These are phyloP conservation scores for Prietella phreatophila DNA, from an alignment of 2,113 vertebrate genomes.

Conservation along the genomic window DNA sequence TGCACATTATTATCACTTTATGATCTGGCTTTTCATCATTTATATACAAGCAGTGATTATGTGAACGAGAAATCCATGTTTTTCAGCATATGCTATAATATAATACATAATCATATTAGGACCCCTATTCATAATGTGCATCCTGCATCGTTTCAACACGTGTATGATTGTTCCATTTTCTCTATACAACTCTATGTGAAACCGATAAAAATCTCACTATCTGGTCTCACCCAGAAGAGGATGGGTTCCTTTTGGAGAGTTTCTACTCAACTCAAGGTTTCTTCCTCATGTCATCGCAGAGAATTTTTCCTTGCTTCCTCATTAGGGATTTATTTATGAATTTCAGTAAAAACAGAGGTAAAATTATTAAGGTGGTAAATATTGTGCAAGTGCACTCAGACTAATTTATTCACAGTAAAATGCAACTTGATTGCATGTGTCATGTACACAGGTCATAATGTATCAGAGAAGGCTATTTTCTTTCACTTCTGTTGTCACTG, in stretches of 20 bases:
- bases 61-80: not conserved
- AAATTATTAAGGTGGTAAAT: not conserved
- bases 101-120: not conserved
- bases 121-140: not conserved
- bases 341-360: not conserved
- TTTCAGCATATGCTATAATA: not conserved
- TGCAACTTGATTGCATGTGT: not conserved
- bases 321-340: not conserved
- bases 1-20: not conserved
- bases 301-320: not conserved
- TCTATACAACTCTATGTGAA: not conserved
- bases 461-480: conserved; percentile 26
- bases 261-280: not conserved
- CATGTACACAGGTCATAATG: not conserved
- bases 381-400: not conserved
- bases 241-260: not conserved
- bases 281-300: not conserved
- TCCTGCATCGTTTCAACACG: not conserved
- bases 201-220: not conserved
- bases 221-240: not conserved
- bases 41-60: not conserved
- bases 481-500: conserved; percentile 25
- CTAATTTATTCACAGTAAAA: conserved; percentile 7
- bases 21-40: not conserved
- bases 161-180: not conserved